Evolutionary conservation across 2,888 invertebrate species (phyloP).

Genomic region (Pseudoips prasinana): DNA sequence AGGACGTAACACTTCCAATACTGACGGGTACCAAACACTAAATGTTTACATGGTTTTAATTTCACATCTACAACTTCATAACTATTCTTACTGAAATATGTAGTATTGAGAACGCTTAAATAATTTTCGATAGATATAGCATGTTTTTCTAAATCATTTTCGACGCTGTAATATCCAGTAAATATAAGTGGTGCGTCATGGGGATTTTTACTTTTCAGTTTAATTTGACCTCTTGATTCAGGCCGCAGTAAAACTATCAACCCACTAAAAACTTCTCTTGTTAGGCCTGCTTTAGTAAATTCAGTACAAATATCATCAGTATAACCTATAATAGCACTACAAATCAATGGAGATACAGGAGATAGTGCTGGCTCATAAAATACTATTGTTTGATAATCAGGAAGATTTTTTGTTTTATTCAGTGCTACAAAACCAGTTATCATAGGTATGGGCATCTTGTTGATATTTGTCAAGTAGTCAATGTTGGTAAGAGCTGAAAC

Average conservation of each 20-base stretch:
- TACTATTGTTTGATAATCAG: slow-evolving; percentile 45
- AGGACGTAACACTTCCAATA: slow-evolving; percentile 46
- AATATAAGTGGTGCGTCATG: slow-evolving; percentile 34
- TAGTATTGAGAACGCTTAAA: slow-evolving; percentile 35
- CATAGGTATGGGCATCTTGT: slow-evolving; percentile 35
- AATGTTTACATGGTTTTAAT: slow-evolving; percentile 29
- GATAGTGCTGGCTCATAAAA: slow-evolving; percentile 33
- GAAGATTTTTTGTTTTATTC: slow-evolving; percentile 36
- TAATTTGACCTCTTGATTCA: slow-evolving; percentile 42
- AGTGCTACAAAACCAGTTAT: slow-evolving; percentile 42
- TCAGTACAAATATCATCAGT: slow-evolving; percentile 33
- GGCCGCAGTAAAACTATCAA: slow-evolving; percentile 38
- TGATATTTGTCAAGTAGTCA: slow-evolving; percentile 21
- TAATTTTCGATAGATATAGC: slow-evolving; percentile 34
- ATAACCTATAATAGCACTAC: slow-evolving; percentile 19
- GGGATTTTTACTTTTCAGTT: slow-evolving; percentile 36
- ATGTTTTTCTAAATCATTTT: slow-evolving; percentile 36
- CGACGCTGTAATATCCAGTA: slow-evolving; percentile 31
- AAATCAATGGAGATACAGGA: slow-evolving; percentile 26
- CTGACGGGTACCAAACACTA: slow-evolving; percentile 28
- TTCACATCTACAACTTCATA: slow-evolving; percentile 29
- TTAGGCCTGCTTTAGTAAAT: slow-evolving; percentile 22
- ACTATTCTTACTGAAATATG: slow-evolving; percentile 31
- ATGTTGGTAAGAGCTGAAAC: slow-evolving; percentile 27
- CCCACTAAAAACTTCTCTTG: slow-evolving; percentile 23